These are phyloP conservation scores for Colinus virginianus DNA, from an alignment of 2,113 vertebrate species.

Conservation along the genomic window DNA sequence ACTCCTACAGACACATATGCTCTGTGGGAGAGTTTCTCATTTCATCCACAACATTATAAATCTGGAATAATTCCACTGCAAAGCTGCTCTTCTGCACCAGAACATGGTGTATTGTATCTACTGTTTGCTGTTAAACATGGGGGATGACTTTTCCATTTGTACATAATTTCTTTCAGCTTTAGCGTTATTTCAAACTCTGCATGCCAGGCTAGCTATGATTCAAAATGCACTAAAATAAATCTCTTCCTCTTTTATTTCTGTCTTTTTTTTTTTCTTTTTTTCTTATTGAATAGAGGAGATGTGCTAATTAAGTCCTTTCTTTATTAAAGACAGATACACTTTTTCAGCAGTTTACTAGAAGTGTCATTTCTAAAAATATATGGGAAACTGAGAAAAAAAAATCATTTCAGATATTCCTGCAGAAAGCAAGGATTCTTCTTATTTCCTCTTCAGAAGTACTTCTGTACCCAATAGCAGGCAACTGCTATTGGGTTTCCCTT, in stretches of 20 bases:
- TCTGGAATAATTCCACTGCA: slow-evolving; percentile 51
- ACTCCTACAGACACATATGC: slow-evolving; percentile 1
- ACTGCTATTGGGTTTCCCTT: neutral
- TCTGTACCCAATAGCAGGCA: neutral
- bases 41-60: slow-evolving; percentile 37
- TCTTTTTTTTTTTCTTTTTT: neutral
- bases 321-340: slow-evolving; percentile 40
- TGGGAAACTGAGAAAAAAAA: neutral
- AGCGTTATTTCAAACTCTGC: slow-evolving; percentile 48
- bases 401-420: neutral
- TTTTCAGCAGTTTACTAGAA: slow-evolving; percentile 54
- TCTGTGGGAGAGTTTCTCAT: slow-evolving; percentile 39
- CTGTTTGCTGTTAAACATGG: slow-evolving; percentile 56
- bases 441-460: neutral
- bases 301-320: slow-evolving; percentile 46
- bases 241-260: slow-evolving; percentile 27
- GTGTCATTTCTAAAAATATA: slow-evolving; percentile 32
- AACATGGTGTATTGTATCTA: slow-evolving; percentile 62
- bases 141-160: slow-evolving; percentile 57
- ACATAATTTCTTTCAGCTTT: slow-evolving; percentile 45
- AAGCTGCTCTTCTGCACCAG: slow-evolving; percentile 35
- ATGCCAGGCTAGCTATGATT: slow-evolving; percentile 43
- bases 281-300: slow-evolving; percentile 13
- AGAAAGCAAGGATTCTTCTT: neutral
- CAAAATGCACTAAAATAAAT: slow-evolving; percentile 57